Conservation (phyloP, 2,888 invertebrate species). For the Mythimna pallens region DNA sequence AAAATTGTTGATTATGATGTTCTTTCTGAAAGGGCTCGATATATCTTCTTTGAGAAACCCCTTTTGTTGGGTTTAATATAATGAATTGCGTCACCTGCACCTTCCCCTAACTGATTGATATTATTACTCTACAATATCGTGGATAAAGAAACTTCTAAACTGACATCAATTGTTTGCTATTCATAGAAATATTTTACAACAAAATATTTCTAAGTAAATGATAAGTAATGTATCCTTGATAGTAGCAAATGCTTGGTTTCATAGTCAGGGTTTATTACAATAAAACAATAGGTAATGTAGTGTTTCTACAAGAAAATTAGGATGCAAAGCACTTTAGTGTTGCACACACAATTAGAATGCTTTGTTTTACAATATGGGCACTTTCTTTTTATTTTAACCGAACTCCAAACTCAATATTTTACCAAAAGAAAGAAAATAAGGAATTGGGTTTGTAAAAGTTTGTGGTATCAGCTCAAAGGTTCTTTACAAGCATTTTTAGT, state of each 20-base stretch:
- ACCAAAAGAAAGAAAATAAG: no score
- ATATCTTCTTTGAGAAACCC: not conserved
- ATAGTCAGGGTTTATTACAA: no score
- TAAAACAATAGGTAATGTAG: not conserved
- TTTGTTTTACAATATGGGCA: conserved; percentile 27
- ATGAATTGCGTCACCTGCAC: not conserved
- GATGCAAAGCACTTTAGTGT: not conserved
- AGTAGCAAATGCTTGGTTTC: not conserved
- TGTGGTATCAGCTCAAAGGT: no score
- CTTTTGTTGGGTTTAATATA: not conserved
- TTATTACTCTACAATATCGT: conserved; percentile 5
- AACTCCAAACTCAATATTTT: no score
- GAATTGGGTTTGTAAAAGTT: no score
- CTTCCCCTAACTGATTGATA: not conserved
- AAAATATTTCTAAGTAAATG: not conserved
- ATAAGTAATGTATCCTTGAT: not conserved
- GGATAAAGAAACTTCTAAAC: not conserved
- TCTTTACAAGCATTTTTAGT: no score
- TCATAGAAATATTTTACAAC: not conserved
- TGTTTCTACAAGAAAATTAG: not conserved
- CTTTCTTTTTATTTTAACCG: conserved; percentile 27
- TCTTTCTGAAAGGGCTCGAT: no score
- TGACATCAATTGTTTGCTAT: not conserved
- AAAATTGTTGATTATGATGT: no score
- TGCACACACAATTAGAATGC: conserved; percentile 26